These are phyloP conservation scores for Tetheella fluctuosa DNA, from an alignment of 2,888 invertebrate species.

Conservation along the genomic window DNA sequence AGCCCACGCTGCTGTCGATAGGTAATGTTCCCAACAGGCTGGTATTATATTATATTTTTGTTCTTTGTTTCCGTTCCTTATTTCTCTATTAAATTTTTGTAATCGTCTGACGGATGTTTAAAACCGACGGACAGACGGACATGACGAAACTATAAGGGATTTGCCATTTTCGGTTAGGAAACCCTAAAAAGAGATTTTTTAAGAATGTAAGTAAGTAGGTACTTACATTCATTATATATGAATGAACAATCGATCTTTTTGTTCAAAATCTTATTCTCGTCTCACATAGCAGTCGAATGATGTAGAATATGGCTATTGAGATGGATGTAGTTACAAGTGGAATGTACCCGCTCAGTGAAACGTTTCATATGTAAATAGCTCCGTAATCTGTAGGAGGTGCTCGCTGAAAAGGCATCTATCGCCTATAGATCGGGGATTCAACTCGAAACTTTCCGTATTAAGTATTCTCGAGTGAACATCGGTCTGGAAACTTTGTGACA, in stretches of 20 bases:
- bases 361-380: slow-evolving; percentile 80
- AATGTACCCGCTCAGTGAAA: slow-evolving; percentile 73
- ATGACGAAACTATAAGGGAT: too few species aligned
- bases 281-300: slow-evolving; percentile 57
- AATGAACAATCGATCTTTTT: slow-evolving; percentile 42
- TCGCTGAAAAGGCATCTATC: slow-evolving; percentile 68
- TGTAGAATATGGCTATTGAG: slow-evolving; percentile 58
- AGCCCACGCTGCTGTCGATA: too few species aligned
- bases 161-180: too few species aligned
- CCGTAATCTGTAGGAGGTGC: slow-evolving; percentile 73
- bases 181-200: too few species aligned
- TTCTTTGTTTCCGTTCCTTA: too few species aligned
- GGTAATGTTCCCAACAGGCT: too few species aligned
- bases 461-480: slow-evolving; percentile 55
- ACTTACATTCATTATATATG: slow-evolving; percentile 9
- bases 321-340: slow-evolving; percentile 65
- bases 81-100: too few species aligned
- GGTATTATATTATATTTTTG: too few species aligned
- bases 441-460: slow-evolving; percentile 59
- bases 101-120: too few species aligned
- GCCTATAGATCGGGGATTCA: slow-evolving; percentile 62
- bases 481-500: slow-evolving; percentile 48
- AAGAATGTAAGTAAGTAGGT: too few species aligned
- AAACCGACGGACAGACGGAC: too few species aligned
- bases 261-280: slow-evolving; percentile 48